A percentile compares a stretch with the other conserved stretches of the same genome.
These are phyloP conservation scores for Mactromeris polynyma DNA, from an alignment of 2,888 invertebrate species.

Conservation along the genomic window DNA sequence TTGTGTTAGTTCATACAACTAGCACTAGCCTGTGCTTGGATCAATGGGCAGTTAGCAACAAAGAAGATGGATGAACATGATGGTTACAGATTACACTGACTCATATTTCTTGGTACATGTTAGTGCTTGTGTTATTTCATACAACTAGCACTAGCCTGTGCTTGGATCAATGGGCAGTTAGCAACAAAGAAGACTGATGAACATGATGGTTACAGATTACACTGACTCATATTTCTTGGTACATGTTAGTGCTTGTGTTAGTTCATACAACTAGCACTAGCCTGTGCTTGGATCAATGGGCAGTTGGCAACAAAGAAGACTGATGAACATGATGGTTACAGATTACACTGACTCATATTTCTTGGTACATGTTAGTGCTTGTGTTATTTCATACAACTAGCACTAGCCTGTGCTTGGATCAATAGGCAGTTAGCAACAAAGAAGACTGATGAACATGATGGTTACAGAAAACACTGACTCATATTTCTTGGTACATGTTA, in stretches of 20 bases:
- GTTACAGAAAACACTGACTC: too few species aligned
- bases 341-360: conserved; percentile 6
- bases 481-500: too few species aligned
- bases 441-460: too few species aligned
- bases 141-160: conserved; percentile 39
- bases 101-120: neutral
- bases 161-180: neutral
- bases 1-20: conserved; percentile 7
- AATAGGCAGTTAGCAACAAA: too few species aligned
- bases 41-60: conserved; percentile 6
- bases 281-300: conserved; percentile 28
- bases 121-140: conserved; percentile 27
- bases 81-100: neutral
- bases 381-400: too few species aligned
- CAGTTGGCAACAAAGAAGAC: neutral
- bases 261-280: conserved; percentile 36
- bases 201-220: neutral
- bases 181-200: neutral
- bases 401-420: too few species aligned
- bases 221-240: conserved; percentile 25
- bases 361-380: conserved; percentile 47
- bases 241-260: conserved; percentile 30
- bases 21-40: conserved; percentile 26
- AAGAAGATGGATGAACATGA: neutral
- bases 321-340: neutral